Conservation (phyloP, 35 echinoderm and acorn worm genomes). For the Anneissia japonica region DNA sequence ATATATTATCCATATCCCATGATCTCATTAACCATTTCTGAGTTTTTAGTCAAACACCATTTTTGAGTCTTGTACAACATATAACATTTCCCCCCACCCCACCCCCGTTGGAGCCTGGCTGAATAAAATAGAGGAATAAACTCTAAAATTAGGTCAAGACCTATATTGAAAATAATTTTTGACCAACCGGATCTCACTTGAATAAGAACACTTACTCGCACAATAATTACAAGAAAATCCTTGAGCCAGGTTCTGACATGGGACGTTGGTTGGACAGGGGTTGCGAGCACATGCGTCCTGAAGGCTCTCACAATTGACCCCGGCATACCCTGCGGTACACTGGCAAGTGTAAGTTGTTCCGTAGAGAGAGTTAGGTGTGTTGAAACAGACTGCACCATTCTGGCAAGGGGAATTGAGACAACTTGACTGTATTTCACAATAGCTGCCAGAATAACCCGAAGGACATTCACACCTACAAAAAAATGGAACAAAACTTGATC, state of each 20-base stretch:
- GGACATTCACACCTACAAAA: not conserved
- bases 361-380: not conserved
- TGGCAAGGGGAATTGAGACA: not conserved
- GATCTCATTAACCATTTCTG: not conserved
- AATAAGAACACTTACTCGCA: conserved; percentile 43
- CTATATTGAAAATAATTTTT: not conserved
- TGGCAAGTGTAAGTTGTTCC: conserved; percentile 43
- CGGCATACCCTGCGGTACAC: conserved; percentile 40
- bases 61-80: too few species aligned
- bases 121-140: too few species aligned
- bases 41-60: not conserved
- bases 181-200: too few species aligned
- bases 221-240: conserved; percentile 81
- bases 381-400: conserved; percentile 7
- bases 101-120: too few species aligned
- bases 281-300: conserved; percentile 44
- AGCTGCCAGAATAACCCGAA: not conserved
- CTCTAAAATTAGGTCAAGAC: too few species aligned
- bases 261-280: conserved; percentile 46
- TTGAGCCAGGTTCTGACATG: conserved; percentile 49
- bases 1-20: too few species aligned
- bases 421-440: not conserved
- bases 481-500: not conserved
- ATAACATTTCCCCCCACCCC: too few species aligned
- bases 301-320: not conserved